Evolutionary conservation across 2,888 invertebrate species (phyloP).

Genomic region (Hyalella azteca): DNA sequence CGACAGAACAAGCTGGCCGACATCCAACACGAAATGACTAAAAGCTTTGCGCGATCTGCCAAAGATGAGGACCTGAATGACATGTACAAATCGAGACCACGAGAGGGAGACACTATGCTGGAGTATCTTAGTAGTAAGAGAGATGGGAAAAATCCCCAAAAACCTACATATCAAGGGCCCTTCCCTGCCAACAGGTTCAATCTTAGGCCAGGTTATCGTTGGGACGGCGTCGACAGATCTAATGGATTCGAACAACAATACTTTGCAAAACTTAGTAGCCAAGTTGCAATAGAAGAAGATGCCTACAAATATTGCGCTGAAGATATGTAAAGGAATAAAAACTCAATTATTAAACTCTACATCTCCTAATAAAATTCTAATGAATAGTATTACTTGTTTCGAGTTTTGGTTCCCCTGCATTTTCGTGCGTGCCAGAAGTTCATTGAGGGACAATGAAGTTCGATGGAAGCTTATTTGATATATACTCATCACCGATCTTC

Average conservation of each 20-base stretch:
- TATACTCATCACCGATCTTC: too few relatives aligned
- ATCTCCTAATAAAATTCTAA: too few relatives aligned
- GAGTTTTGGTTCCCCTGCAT: too few relatives aligned
- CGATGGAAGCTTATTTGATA: too few relatives aligned
- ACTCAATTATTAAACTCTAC: too few relatives aligned
- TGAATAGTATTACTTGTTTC: too few relatives aligned
- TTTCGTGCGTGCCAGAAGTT: too few relatives aligned
- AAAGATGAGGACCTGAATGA: slow-evolving; percentile 88
- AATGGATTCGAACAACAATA: slow-evolving; percentile 93
- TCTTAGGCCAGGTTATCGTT: slow-evolving; percentile 90
- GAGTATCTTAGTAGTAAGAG: slow-evolving; percentile 79
- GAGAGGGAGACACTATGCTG: slow-evolving; percentile 93
- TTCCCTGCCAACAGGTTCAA: slow-evolving; percentile 89
- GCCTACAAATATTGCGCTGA: slow-evolving; percentile 93
- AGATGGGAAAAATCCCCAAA: slow-evolving; percentile 64
- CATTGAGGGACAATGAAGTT: too few relatives aligned
- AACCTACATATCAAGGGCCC: slow-evolving; percentile 80
- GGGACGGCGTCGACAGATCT: slow-evolving; percentile 98
- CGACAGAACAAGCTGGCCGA: slow-evolving; percentile 73
- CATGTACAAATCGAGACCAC: slow-evolving; percentile 74
- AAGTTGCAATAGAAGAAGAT: slow-evolving; percentile 79
- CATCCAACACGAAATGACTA: slow-evolving; percentile 83
- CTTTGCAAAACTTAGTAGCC: slow-evolving; percentile 78
- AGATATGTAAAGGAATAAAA: slow-evolving; percentile 79
- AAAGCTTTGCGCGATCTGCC: slow-evolving; percentile 87